Conservation (phyloP, 2,888 invertebrate species). For the Anthrax anthrax region DNA sequence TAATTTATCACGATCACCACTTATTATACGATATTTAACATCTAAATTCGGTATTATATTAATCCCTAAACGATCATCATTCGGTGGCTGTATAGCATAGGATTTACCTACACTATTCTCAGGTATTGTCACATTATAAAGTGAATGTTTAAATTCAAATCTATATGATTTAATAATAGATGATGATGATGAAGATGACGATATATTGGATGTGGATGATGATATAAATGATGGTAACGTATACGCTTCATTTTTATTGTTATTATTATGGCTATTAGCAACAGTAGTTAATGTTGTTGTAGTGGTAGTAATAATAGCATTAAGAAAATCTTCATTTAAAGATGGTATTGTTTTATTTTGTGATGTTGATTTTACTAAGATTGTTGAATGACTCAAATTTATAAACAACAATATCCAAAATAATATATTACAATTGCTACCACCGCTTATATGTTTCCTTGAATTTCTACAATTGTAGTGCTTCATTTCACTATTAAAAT, state of each 20-base stretch:
- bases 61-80: constrained; percentile 71
- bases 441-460: not conserved
- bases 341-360: not conserved
- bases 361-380: not conserved
- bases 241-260: not conserved
- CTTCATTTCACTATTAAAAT: not conserved
- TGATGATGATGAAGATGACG: too few relatives aligned
- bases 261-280: not conserved
- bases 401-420: not conserved
- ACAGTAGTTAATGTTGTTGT: not conserved
- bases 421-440: not conserved
- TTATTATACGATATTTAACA: constrained; percentile 73
- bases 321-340: not conserved
- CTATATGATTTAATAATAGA: too few relatives aligned
- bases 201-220: too few relatives aligned
- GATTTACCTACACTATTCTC: constrained; percentile 88
- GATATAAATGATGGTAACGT: too few relatives aligned
- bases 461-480: not conserved
- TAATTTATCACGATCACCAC: constrained; percentile 76
- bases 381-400: not conserved
- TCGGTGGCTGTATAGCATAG: constrained; percentile 56
- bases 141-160: constrained; percentile 54
- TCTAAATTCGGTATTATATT: constrained; percentile 39
- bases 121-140: constrained; percentile 79
- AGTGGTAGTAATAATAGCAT: not conserved